Conservation (phyloP, 2,113 vertebrate genomes). For the Sterrhoptilus dennistouni region DNA sequence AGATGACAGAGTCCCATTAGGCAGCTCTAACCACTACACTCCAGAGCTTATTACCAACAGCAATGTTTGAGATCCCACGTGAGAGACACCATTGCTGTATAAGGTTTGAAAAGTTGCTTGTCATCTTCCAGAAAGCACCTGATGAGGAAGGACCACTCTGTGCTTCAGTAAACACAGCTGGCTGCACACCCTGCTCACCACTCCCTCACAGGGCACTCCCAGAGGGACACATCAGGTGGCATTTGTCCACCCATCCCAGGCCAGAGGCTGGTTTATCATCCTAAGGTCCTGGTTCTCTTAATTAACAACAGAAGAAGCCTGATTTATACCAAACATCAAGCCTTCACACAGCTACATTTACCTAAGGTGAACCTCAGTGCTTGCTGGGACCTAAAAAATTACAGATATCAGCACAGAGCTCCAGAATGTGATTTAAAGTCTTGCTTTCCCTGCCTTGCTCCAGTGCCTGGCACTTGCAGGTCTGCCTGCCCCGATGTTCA, state of each 20-base stretch:
- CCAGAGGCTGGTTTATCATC: neutral
- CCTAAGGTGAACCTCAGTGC: neutral
- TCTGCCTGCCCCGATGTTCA: neutral
- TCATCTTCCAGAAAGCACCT: neutral
- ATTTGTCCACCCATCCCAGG: neutral
- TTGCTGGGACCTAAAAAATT: neutral
- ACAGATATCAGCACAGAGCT: neutral
- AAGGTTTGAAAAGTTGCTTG: neutral
- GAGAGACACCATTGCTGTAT: neutral
- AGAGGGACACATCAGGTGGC: neutral
- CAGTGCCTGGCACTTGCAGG: neutral
- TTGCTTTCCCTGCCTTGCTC: neutral
- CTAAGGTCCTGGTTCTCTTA: neutral
- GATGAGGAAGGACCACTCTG: neutral
- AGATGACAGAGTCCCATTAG: neutral
- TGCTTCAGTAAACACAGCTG: neutral
- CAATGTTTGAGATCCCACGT: fast-evolving
- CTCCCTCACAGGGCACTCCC: neutral
- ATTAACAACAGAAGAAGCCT: neutral
- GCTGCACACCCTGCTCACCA: neutral
- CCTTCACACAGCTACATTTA: neutral
- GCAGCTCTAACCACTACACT: neutral
- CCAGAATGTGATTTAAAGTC: neutral
- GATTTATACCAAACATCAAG: neutral
- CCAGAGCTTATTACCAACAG: neutral